phyloP scores from a whole-genome alignment of 1,140 invertebrate genomes.

The Orchesella cincta region DNA sequence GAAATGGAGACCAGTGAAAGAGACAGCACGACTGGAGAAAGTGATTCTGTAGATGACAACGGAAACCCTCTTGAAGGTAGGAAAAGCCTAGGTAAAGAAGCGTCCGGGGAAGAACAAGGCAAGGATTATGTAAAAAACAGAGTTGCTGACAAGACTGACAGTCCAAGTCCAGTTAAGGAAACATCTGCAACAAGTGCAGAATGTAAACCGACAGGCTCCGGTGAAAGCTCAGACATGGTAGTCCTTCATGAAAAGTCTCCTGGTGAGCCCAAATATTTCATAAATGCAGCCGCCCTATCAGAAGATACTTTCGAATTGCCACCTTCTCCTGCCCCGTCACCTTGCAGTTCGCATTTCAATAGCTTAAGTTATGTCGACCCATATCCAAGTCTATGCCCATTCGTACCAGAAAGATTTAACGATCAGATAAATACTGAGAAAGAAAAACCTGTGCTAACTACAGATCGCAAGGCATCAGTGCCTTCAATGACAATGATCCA shows the following conservation, averaged over 20 bases:
- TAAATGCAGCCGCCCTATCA: slow-evolving; percentile 45
- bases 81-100: neutral
- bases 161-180: neutral
- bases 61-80: slow-evolving; percentile 41
- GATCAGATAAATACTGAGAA: neutral
- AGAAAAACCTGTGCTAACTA: neutral
- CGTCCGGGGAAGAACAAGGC: neutral
- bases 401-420: neutral
- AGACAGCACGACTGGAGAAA: slow-evolving; percentile 1
- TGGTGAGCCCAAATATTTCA: slow-evolving; percentile 47
- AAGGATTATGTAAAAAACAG: neutral
- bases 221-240: neutral
- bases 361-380: slow-evolving; percentile 11
- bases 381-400: slow-evolving; percentile 13
- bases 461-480: neutral
- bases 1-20: slow-evolving; percentile 11
- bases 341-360: slow-evolving; percentile 14
- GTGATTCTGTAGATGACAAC: slow-evolving; percentile 47
- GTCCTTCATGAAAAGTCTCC: slow-evolving; percentile 11
- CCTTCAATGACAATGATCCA: neutral
- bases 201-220: neutral
- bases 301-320: slow-evolving; percentile 36
- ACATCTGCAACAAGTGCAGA: neutral
- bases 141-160: slow-evolving; percentile 26
- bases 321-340: slow-evolving; percentile 19